phyloP scores from a whole-genome alignment of 2,888 invertebrate genomes.

The Abscondita cerata region DNA sequence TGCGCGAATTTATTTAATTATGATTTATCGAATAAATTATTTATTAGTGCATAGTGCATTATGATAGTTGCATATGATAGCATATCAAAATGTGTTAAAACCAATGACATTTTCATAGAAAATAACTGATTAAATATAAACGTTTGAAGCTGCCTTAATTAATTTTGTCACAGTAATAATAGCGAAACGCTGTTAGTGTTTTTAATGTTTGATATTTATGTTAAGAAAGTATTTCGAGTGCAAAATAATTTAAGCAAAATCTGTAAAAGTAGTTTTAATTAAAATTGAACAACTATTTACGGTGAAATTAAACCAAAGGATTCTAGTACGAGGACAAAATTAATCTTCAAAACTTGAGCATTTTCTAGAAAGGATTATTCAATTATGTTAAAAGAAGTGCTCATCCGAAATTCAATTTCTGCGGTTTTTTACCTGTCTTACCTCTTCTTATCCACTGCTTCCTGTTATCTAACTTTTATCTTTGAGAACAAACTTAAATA shows the following conservation, averaged over 20 bases:
- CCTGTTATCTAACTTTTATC: conserved; percentile 49
- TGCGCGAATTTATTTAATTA: too few relatives aligned
- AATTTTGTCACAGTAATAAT: too few relatives aligned
- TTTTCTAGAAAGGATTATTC: conserved; percentile 47
- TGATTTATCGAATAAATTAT: too few relatives aligned
- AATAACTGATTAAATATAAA: too few relatives aligned
- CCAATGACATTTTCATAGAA: too few relatives aligned
- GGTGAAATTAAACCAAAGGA: conserved; percentile 11
- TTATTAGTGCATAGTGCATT: too few relatives aligned
- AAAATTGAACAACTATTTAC: conserved; percentile 4
- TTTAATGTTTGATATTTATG: too few relatives aligned
- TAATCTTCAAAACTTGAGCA: conserved; percentile 24
- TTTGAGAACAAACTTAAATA: conserved; percentile 45
- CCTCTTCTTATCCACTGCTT: conserved; percentile 41
- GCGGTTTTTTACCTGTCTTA: conserved; percentile 49
- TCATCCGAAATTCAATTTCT: conserved; percentile 52
- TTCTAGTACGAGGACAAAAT: conserved; percentile 19
- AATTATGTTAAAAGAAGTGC: conserved; percentile 54
- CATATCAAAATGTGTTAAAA: too few relatives aligned
- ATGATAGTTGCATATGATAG: too few relatives aligned
- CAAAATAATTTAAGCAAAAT: not conserved
- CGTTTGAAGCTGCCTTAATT: too few relatives aligned
- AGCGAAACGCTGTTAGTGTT: too few relatives aligned
- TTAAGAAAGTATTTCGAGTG: too few relatives aligned
- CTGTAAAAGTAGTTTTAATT: conserved; percentile 9